phyloP scores from a whole-genome alignment of 2,797 vertebrate genomes.

The Rhinichthys osculus region DNA sequence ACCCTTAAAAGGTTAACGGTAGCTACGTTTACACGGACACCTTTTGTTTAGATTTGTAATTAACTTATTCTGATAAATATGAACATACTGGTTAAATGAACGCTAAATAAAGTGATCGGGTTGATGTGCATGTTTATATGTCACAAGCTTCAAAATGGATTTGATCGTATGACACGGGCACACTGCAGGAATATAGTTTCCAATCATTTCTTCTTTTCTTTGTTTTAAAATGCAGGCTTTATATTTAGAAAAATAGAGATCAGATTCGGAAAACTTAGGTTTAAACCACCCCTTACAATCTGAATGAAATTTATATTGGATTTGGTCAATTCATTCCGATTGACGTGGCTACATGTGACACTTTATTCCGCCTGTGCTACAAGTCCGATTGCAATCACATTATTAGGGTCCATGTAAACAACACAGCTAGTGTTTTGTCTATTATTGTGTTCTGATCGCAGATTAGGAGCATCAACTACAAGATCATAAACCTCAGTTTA shows the following conservation, averaged over 20 bases:
- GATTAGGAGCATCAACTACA: neutral
- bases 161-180: neutral
- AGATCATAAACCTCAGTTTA: neutral
- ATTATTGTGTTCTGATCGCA: no score
- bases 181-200: neutral
- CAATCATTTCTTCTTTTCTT: neutral
- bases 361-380: neutral
- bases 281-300: no score
- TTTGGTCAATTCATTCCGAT: neutral
- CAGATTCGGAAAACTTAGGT: no score
- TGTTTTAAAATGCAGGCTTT: neutral
- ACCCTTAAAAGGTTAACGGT: neutral
- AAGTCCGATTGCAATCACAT: neutral
- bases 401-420: no score
- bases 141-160: neutral
- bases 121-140: neutral
- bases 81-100: neutral
- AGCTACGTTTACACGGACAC: neutral
- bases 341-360: neutral
- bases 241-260: neutral
- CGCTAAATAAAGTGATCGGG: neutral
- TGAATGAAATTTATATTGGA: no score
- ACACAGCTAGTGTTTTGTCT: neutral
- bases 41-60: neutral
- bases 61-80: neutral